A percentile compares a stretch with the other conserved stretches of the same genome.
Conservation (phyloP, 2,888 invertebrate species). For the Ichneumoninae sp. region DNA sequence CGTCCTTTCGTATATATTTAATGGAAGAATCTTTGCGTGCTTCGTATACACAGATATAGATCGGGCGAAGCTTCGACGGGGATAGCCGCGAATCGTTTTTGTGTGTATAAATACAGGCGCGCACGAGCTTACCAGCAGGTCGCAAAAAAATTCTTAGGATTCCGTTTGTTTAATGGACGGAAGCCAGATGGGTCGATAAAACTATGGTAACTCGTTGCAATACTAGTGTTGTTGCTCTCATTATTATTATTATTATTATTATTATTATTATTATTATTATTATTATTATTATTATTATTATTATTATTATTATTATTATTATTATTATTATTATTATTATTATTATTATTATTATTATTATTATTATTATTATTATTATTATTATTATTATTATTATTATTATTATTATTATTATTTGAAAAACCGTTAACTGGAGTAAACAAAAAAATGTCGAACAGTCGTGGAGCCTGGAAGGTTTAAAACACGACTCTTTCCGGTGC, state of each 20-base stretch:
- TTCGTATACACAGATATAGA: neutral
- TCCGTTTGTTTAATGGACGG: neutral
- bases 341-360: too few species aligned
- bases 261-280: too few species aligned
- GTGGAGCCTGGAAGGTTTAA: neutral
- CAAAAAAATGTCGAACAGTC: too few species aligned
- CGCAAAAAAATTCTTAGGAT: neutral
- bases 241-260: neutral
- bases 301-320: neutral
- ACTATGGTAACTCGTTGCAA: neutral
- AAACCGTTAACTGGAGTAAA: too few species aligned
- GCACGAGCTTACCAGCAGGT: neutral
- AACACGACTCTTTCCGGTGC: neutral
- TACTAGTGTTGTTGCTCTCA: neutral
- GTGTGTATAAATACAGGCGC: neutral
- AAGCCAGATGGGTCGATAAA: neutral
- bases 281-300: neutral
- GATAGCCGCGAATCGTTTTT: neutral
- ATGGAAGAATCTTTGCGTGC: neutral
- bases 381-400: too few species aligned
- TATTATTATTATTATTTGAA: too few species aligned
- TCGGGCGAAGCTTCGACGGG: neutral
- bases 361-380: too few species aligned
- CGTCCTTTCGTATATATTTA: constrained; percentile 13
- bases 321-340: too few species aligned